Base-by-base conservation (phyloP, 2,888 invertebrate genomes). In the Oscheius sp. region DNA sequence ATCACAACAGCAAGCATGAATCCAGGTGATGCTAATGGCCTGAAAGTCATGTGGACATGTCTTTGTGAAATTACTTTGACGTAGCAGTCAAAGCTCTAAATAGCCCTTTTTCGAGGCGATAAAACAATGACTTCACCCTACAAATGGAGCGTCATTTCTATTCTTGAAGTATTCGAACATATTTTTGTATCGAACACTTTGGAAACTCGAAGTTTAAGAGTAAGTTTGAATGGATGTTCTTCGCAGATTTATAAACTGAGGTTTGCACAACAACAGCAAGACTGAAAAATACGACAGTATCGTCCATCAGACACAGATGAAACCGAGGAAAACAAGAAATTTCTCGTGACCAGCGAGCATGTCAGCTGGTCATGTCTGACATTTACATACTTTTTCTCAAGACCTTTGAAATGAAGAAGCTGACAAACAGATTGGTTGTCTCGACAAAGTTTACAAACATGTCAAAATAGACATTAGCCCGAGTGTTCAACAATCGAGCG, bases 1-100 rank as follows among this genome's bases (percentile, higher is more conserved):
- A 60, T 10, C 63, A 63, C 63, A 63, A 48, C 63, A 29, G n/a
- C 29, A 53, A 21, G 4, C 29, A 29, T 53, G 53, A 53, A 53
- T 21, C 53, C 29, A 21, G n/a, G 29, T 53, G 7, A 42, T 42
- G 42, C 42, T 42, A 42, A 42, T 42, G 42, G 7, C 42, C 7
- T 42, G 42, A 42, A 42, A 42, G 42, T 42, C 42, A 42, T 42
- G 42, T 42, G 42, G 7, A 7, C 42, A 7, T 5, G 42, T 3
- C 4, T 42, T 5, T 42, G 3, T 42, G 7, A 42, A 42, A 42
- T 42, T 42, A 42, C 42, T 42, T 42, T 42, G 42, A 42, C 42
- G 42, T 42, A 42, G 7, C 42, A 42, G 7, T 7, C 42, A 42
- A 7, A 42, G 42, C 42, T 42, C 42, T 42, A 42, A 42, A 42